Conservation (phyloP, 2,113 vertebrate genomes). For the Prunella fulvescens region DNA sequence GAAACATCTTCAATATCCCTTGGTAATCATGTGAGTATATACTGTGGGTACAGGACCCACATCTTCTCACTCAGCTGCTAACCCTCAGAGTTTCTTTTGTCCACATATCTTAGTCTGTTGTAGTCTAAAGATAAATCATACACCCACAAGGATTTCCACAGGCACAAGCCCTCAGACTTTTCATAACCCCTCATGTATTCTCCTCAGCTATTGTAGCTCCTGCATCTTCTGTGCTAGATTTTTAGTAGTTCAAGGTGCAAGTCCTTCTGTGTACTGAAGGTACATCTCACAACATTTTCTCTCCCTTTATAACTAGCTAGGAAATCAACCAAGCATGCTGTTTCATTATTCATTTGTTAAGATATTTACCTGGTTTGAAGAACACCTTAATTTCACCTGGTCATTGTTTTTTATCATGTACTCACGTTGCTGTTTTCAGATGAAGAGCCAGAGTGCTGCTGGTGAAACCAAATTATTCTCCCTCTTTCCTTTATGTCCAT, state of each 20-base stretch:
- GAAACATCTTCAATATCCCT: not conserved
- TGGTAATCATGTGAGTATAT: not conserved
- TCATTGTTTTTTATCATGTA: not conserved
- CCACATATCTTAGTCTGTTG: fast-evolving
- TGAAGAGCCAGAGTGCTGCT: not conserved
- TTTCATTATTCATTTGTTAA: not conserved
- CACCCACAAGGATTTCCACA: not conserved
- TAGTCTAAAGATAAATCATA: not conserved
- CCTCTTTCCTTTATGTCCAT: not conserved
- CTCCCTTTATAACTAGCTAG: not conserved
- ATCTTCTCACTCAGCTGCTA: not conserved
- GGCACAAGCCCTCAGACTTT: not conserved
- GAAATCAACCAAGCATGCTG: not conserved
- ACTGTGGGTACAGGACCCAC: not conserved
- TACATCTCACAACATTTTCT: not conserved
- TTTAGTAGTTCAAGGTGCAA: not conserved
- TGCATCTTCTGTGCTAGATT: not conserved
- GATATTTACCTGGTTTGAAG: not conserved
- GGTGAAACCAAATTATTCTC: not conserved
- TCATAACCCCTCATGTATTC: not conserved
- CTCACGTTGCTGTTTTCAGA: not conserved
- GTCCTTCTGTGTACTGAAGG: not conserved
- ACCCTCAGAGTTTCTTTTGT: not conserved
- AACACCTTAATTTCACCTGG: not conserved
- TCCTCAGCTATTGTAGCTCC: not conserved